Conservation (phyloP, 2,888 invertebrate genomes). For the Fragum fragum region DNA sequence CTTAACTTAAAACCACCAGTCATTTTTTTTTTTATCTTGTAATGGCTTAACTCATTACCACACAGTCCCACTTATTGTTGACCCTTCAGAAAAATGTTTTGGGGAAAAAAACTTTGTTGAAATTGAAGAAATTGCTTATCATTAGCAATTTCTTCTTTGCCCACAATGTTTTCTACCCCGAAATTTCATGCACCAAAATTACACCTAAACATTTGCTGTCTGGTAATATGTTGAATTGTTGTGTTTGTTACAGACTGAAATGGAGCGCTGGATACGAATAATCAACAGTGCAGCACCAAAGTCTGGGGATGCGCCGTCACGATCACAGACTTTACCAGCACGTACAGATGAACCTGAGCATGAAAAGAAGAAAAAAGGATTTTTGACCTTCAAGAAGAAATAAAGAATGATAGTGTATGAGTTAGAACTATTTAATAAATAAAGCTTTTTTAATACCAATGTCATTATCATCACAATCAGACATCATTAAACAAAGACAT, state of each 20-base stretch:
- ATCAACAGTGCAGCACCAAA: constrained; percentile 92
- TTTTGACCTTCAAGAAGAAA: constrained; percentile 99
- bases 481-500: too few relatives aligned
- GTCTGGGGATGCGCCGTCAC: constrained; percentile 86
- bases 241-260: constrained; percentile 91
- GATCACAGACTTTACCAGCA: constrained; percentile 97
- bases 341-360: constrained; percentile 91
- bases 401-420: constrained; percentile 54
- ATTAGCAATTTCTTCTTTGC: too few relatives aligned
- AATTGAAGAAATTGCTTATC: too few relatives aligned
- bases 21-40: too few relatives aligned
- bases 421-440: constrained; percentile 11
- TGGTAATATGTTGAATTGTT: background rate
- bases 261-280: constrained; percentile 96
- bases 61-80: too few relatives aligned
- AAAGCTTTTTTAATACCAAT: constrained; percentile 16
- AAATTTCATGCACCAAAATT: too few relatives aligned
- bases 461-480: background rate
- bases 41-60: too few relatives aligned
- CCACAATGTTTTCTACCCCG: too few relatives aligned
- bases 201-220: background rate
- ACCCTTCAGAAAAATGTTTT: background rate
- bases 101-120: background rate
- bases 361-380: constrained; percentile 97
- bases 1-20: too few relatives aligned